Evolutionary conservation across 2,888 invertebrate species (phyloP), one percentile per base, ranked within the genome.

Genomic region (Tanytarsus gracilentus): DNA sequence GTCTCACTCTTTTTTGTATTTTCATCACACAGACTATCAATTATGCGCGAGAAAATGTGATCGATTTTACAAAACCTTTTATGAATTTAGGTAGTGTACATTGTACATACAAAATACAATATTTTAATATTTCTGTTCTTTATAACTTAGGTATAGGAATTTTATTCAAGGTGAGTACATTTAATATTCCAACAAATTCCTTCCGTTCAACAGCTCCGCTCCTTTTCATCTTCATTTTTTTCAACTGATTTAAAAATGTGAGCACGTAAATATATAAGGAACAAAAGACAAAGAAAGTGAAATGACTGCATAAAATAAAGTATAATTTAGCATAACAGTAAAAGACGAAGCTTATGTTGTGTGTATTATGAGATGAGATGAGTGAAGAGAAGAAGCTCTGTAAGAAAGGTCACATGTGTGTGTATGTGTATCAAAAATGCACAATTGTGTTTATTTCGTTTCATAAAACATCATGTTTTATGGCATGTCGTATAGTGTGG

Each of bases 51-150:
- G 96, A 96, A 71, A 88, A 90, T 52, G 58, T 93, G 61, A 94
- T 98, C 62, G 97, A 97, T 74, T 98, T 98, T 74, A 97, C 97
- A 0, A 96, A 96, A 69, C 98, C 97, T 0, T 98, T 96, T 75
- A 94, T 98, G 90, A 96, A 96, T 72, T 80, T 97, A 40, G 29
- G 5, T 29, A 29, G n/a, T 11, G 6, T 33, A 11, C 6, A 33
- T 11, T 11, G n/a, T 33, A 33, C n/a, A 11, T 4, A 33, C 5
- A 29, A 29, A 29, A 29, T 29, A 7, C 9, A 29, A 29, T 9
- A 9, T 7, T 29, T 29, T 29, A 33, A 11, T 4, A 33, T 33
- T 33, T 33, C 3, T 2, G n/a, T 11, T 33, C 9, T 33, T 33
- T 33, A 11, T 33, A 33, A 33, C 29, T 5, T 7, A 29, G 97